A percentile compares a stretch with the other conserved stretches of the same genome.
These are phyloP conservation scores for Diabrotica balteata DNA, from an alignment of 2,888 invertebrate genomes.

Conservation along the genomic window DNA sequence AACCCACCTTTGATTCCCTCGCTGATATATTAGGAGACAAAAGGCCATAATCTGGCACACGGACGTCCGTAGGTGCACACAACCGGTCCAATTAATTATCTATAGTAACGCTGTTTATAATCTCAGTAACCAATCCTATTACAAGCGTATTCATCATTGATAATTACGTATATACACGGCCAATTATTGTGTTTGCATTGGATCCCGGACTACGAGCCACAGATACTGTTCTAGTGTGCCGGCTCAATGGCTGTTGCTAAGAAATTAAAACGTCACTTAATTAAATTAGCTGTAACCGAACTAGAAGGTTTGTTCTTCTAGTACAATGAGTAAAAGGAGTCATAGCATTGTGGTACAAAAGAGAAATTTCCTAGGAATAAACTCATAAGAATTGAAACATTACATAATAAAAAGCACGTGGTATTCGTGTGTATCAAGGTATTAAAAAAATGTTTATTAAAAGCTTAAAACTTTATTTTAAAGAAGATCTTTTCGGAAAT, in stretches of 20 bases:
- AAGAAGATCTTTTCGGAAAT: too few species aligned
- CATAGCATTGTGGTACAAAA: too few species aligned
- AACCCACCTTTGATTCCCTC: conserved; percentile 35
- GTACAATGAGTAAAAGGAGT: too few species aligned
- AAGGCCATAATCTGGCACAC: conserved; percentile 42
- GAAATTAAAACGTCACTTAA: neutral
- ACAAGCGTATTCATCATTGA: conserved; percentile 39
- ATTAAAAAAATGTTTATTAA: too few species aligned
- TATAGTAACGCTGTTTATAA: conserved; percentile 39
- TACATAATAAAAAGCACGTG: too few species aligned
- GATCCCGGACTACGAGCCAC: neutral
- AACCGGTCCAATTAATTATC: conserved; percentile 47
- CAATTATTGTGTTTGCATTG: conserved; percentile 35
- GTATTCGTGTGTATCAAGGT: too few species aligned
- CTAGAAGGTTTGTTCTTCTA: too few species aligned
- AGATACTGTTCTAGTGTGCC: too few species aligned
- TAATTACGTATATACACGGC: conserved; percentile 37
- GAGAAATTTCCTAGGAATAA: too few species aligned
- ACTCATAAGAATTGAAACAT: too few species aligned
- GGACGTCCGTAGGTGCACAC: conserved; percentile 44
- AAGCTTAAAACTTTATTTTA: too few species aligned
- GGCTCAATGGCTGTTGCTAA: too few species aligned
- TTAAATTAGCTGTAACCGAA: neutral
- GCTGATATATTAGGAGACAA: conserved; percentile 38
- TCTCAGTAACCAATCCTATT: conserved; percentile 39